These are phyloP conservation scores for Hafferia zeledoni DNA, from an alignment of 2,797 vertebrate species.

Conservation along the genomic window DNA sequence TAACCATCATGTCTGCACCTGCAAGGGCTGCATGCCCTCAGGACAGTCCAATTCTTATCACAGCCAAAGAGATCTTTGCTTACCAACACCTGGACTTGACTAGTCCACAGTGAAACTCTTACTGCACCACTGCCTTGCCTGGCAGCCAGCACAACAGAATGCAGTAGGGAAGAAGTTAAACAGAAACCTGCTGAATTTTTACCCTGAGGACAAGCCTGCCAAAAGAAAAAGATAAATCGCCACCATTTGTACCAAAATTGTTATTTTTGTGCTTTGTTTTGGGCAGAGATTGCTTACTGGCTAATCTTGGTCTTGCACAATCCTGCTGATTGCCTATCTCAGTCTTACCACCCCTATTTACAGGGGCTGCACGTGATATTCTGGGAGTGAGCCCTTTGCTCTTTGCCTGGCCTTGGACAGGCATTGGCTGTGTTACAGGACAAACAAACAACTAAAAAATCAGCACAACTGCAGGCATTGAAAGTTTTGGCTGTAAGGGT, in stretches of 20 bases:
- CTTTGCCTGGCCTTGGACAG: background rate
- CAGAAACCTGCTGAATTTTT: background rate
- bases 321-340: background rate
- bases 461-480: background rate
- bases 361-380: background rate
- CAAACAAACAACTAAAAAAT: background rate
- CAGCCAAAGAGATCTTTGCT: background rate
- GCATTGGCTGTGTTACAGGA: background rate
- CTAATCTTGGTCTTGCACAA: conserved; percentile 22
- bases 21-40: background rate
- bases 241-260: background rate
- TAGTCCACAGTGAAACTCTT: background rate
- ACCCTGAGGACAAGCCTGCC: background rate
- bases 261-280: background rate
- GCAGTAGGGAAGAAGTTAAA: background rate
- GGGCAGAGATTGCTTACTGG: background rate
- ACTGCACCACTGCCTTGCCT: background rate
- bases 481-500: background rate
- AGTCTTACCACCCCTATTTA: background rate
- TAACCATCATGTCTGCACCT: accelerated
- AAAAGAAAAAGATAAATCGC: background rate
- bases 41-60: background rate
- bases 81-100: background rate
- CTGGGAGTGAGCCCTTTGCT: background rate
- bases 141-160: background rate